Evolutionary conservation across 2,888 invertebrate species (phyloP).

Genomic region (Pyralis farinalis): DNA sequence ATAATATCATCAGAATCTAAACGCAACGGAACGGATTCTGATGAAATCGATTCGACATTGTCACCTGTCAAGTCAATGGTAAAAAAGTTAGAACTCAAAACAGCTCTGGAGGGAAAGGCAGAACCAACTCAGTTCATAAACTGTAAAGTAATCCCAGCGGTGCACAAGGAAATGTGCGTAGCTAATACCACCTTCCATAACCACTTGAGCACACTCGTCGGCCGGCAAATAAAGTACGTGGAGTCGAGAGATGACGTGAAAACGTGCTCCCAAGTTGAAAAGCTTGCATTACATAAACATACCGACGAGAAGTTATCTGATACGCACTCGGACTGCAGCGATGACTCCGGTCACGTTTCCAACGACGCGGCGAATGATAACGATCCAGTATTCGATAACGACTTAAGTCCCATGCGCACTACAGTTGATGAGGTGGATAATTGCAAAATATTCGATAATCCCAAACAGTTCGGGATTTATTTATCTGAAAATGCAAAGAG

Average conservation of each 20-base stretch:
- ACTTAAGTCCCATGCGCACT: conserved; percentile 41
- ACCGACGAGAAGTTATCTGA: conserved; percentile 76
- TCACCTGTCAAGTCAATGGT: conserved; percentile 75
- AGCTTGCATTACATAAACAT: conserved; percentile 60
- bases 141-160: conserved; percentile 72
- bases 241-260: conserved; percentile 66
- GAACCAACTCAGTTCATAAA: conserved; percentile 61
- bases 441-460: conserved; percentile 56
- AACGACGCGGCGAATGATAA: conserved; percentile 90
- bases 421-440: conserved; percentile 55
- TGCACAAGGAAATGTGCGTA: conserved; percentile 70
- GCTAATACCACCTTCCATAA: conserved; percentile 74
- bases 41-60: conserved; percentile 54
- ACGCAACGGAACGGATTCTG: conserved; percentile 56
- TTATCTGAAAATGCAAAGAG: conserved; percentile 60
- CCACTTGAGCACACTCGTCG: conserved; percentile 76
- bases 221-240: conserved; percentile 69
- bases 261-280: conserved; percentile 58
- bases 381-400: conserved; percentile 66
- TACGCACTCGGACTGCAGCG: conserved; percentile 86
- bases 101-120: conserved; percentile 63
- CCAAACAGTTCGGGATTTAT: conserved; percentile 65
- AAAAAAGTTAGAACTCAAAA: conserved; percentile 72
- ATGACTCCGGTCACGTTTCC: conserved; percentile 91
- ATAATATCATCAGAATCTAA: conserved; percentile 45